Base-by-base conservation (phyloP, 2,113 vertebrate species). In the Danionella cerebrum region DNA sequence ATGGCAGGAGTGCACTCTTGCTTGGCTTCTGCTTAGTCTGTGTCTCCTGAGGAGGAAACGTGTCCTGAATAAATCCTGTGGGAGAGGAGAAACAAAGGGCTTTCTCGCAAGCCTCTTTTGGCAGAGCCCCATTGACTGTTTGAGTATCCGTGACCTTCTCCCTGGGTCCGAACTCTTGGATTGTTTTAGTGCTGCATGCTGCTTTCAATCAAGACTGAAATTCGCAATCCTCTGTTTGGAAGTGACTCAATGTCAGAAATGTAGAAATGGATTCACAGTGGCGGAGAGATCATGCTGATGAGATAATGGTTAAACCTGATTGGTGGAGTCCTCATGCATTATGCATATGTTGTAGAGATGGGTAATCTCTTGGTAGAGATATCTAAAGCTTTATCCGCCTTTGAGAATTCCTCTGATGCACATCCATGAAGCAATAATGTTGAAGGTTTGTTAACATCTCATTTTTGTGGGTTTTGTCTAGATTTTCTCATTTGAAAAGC, bases 61-160 rank as follows among this genome's bases (percentile, higher is more conserved):
- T 12, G 16, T 53, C 33, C 51, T 33, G 27, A 7, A 14, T 53
- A 33, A 53, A 33, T 53, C 29, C 29, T 5, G 8, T 16, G 27
- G 27, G 27, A 11, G 51, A 11, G 50, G 16, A 53, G 51, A 53
- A 12, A 33, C n/a, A 12, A 53, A 53, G 10, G 14, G 12, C 33
- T 39, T 39, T 57, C 6, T 38, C 35, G 22, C 12, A 16, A 38
- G 31, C 18, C 18, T 39, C 54, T 38, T 57, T 39, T 57, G 33
- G 54, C 55, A 4, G 21, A 9, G n/a, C 22, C 16, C 22, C n/a
- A 1, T 5, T 41, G 8, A 25, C 35, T 58, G 36, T 6, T 16
- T 42, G 21, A 44, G 53, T 25, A 22, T 53, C 12, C 27, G 14
- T 65, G 53, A 42, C 44, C 42, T 64, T 69, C 25, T 51, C 55